Conservation (phyloP, 2,113 vertebrate species). For the Rousettus leschenaultii region DNA sequence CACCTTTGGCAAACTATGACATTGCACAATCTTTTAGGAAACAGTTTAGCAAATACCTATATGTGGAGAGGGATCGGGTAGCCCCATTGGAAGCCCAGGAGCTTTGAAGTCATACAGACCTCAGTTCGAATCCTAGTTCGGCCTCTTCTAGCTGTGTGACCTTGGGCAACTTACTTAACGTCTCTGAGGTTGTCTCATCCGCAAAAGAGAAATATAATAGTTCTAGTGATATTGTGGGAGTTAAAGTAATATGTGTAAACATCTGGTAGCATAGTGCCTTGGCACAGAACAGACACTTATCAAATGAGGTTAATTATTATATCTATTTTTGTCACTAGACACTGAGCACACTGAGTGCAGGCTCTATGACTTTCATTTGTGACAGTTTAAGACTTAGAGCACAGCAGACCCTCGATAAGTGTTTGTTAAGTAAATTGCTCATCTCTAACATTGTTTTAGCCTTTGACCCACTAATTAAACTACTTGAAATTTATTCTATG, state of each 20-base stretch:
- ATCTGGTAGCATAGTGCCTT: neutral
- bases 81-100: neutral
- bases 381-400: neutral
- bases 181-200: neutral
- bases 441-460: neutral
- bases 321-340: neutral
- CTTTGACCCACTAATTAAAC: neutral
- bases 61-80: neutral
- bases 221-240: neutral
- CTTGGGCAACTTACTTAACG: neutral
- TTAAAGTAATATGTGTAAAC: neutral
- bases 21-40: neutral
- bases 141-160: neutral
- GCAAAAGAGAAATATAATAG: neutral
- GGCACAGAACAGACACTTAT: neutral
- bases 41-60: neutral
- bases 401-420: neutral
- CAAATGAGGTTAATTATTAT: neutral
- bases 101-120: neutral
- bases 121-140: neutral
- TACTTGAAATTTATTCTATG: neutral
- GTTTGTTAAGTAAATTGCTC: neutral
- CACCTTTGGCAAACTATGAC: neutral
- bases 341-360: neutral
- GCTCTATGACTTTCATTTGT: neutral